phyloP scores from a whole-genome alignment of 2,797 vertebrate genomes.

The Nannoperca australis region DNA sequence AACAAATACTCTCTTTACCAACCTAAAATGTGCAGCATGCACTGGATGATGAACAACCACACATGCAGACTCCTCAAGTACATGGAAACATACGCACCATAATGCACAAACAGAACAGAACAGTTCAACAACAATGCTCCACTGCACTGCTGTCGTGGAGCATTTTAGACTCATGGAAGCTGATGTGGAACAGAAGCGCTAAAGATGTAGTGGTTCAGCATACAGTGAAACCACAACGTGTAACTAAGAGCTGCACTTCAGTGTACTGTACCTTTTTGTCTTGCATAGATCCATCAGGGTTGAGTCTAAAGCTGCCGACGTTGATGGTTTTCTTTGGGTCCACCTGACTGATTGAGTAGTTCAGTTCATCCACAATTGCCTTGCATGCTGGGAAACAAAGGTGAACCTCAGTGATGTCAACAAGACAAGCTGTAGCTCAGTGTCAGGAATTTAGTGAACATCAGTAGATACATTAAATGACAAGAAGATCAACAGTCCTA shows the following conservation, averaged over 20 bases:
- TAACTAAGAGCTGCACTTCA: background rate
- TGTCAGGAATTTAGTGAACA: background rate
- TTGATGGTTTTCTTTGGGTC: slow-evolving; percentile 91
- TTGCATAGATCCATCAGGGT: slow-evolving; percentile 89
- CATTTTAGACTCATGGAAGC: background rate
- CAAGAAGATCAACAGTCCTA: too few species aligned
- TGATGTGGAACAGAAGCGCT: background rate
- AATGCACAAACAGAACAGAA: too few species aligned
- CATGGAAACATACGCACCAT: too few species aligned
- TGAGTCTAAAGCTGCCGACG: slow-evolving; percentile 91
- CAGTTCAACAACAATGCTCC: too few species aligned
- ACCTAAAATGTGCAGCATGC: too few species aligned
- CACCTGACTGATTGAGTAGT: slow-evolving; percentile 88
- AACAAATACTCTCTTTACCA: too few species aligned
- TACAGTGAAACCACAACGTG: background rate
- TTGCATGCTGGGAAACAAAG: slow-evolving; percentile 82
- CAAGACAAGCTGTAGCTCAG: background rate
- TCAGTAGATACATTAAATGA: background rate
- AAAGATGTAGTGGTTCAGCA: too few species aligned
- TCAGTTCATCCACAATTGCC: slow-evolving; percentile 88
- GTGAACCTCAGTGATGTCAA: slow-evolving; percentile 5
- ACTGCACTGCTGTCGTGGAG: too few species aligned
- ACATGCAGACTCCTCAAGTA: too few species aligned
- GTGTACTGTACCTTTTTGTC: slow-evolving; percentile 90
- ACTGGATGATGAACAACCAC: too few species aligned